Base-by-base conservation (phyloP, 2,797 vertebrate species). In the Ciconia nigra region DNA sequence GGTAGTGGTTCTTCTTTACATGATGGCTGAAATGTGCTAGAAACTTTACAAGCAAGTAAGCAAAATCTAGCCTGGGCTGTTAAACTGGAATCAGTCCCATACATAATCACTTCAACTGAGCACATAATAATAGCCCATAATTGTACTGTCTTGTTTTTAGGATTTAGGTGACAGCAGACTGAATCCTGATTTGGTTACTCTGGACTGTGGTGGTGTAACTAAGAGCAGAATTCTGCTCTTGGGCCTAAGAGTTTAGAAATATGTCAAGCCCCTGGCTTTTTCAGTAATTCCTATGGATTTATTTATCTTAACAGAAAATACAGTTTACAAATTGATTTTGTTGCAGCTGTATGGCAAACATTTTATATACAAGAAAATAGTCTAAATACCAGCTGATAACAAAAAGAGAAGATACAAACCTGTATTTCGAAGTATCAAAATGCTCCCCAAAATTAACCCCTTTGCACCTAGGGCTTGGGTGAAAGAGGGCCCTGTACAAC, bases 31-130 rank as follows among this genome's bases (percentile, higher is more conserved):
- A 94, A 92, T 83, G 37, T 79, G 17, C 24, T 95, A 84, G 58
- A 73, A 92, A 58, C 28, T 95, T 93, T 94, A 89, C 33, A 87
- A 89, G 47, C 54, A 95, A 84, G 95, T 91, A 93, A 92, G 87
- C 37, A 94, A 82, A 84, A 89, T 63, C 73, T 44, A 82, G 29
- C 17, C 24, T 69, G 83, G 57, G 46, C 31, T 93, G 58, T 69
- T 96, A 49, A 59, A 10, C 59, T 93, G 93, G 83, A 90, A 72
- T 66, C 66, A 73, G 25, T 66, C 66, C 66, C 55, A 37, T 25
- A 51, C 58, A 62, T 55, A 95, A 93, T 93, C 80, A 87, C 35
- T 90, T 55, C 65, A 49, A 63, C 66, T 63, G 73, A 94, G 59
- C 67, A 73, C 74, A 62, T 61, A 77, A 79, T 76, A 91, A 63